Evolutionary conservation across 2,888 invertebrate species (phyloP).

Genomic region (Idaea straminata): DNA sequence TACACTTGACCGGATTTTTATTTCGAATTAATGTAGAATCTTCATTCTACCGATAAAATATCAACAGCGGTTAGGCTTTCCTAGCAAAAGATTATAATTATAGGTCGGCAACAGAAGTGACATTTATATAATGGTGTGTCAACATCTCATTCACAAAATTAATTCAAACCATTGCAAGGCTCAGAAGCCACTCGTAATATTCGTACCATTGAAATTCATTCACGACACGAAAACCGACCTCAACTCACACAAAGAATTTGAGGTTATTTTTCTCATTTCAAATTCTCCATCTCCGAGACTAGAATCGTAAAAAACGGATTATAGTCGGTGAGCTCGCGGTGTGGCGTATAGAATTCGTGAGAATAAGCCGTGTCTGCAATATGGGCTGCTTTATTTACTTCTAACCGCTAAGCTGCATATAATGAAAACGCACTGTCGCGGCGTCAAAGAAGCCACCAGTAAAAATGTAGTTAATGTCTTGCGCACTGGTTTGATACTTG

Average conservation of each 20-base stretch:
- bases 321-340: slow-evolving; percentile 58
- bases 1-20: not conserved
- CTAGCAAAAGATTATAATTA: not conserved
- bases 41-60: no score
- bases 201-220: slow-evolving; percentile 47
- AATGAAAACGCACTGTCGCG: slow-evolving; percentile 79
- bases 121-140: not conserved
- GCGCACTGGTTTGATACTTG: slow-evolving; percentile 47
- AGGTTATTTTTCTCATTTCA: slow-evolving; percentile 76
- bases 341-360: slow-evolving; percentile 70
- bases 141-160: not conserved
- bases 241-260: slow-evolving; percentile 64
- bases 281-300: slow-evolving; percentile 69
- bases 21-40: no score
- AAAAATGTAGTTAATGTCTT: slow-evolving; percentile 49
- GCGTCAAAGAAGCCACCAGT: slow-evolving; percentile 66
- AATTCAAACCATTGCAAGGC: slow-evolving; percentile 6
- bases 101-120: not conserved
- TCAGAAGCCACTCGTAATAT: slow-evolving; percentile 17
- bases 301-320: slow-evolving; percentile 80
- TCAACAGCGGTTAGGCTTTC: no score
- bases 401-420: slow-evolving; percentile 77
- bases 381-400: slow-evolving; percentile 76
- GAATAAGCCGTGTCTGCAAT: slow-evolving; percentile 73
- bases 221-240: slow-evolving; percentile 54